Conservation (phyloP, 37 sponge, comb jelly and placozoan species). For the Ianthella basta region DNA sequence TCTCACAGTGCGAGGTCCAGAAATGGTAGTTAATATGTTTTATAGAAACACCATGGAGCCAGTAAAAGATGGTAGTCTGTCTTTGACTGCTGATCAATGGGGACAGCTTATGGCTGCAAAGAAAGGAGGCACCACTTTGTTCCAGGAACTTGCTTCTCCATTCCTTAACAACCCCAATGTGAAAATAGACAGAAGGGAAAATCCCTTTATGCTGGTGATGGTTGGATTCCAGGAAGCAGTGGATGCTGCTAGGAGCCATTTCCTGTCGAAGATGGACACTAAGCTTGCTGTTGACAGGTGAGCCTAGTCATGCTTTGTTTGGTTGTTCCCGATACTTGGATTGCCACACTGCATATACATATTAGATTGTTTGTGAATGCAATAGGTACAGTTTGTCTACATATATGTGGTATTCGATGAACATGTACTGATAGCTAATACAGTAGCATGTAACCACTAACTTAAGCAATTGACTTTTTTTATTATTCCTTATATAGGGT, state of each 20-base stretch:
- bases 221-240: slow-evolving; percentile 50
- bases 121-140: slow-evolving; percentile 23
- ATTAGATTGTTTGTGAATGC: neutral
- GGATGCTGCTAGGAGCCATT: slow-evolving; percentile 26
- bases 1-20: neutral
- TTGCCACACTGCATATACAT: neutral
- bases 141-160: slow-evolving; percentile 37
- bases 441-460: neutral
- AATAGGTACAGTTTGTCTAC: neutral
- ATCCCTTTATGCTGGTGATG: slow-evolving; percentile 8
- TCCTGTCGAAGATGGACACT: slow-evolving; percentile 35
- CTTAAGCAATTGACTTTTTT: neutral
- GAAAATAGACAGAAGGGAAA: slow-evolving; percentile 6
- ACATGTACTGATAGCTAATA: too few relatives aligned
- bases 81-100: slow-evolving; percentile 43
- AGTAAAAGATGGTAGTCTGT: neutral
- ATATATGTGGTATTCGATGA: neutral
- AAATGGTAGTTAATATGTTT: neutral
- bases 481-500: slow-evolving; percentile 13
- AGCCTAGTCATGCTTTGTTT: too few relatives aligned
- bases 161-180: slow-evolving; percentile 61
- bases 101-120: slow-evolving; percentile 40
- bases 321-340: neutral
- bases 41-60: neutral
- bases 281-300: slow-evolving; percentile 48